Base-by-base conservation (phyloP, 2,113 vertebrate species). In the Isichthys henryi region DNA sequence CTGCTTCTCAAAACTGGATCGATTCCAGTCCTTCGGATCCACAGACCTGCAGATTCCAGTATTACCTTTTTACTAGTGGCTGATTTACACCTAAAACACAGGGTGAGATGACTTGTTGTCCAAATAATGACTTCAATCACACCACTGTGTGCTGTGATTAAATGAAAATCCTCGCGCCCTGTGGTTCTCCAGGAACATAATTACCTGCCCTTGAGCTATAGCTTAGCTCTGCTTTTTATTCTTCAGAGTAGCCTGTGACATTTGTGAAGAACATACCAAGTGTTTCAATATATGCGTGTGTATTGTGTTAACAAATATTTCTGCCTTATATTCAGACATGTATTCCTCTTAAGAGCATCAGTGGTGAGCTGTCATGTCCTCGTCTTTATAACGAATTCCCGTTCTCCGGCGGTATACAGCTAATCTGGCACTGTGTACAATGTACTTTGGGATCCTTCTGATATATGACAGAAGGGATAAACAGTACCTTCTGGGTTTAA, bases 71-170 rank as follows among this genome's bases (percentile, higher is more conserved):
- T 11, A 48, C 46, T 77, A 77, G 21, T 48, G 39, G 43, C 5
- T 23, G 39, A 83, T 83, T 83, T 83, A 48, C 80, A 83, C 80
- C 21, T 83, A 45, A 83, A 83, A n/a, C 80, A 48, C 80, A 83
- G 21, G 43, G 43, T 83, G 43, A n/a, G 80, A 48, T 83, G 80
- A 83, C 80, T 83, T 45, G 13, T 83, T 83, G 80, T 83, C 80
- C 80, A 46, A 48, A 83, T 83, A 83, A 83, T 83, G 80, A 83
- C 43, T 83, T 83, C 35, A 53, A n/a, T 43, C n/a, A 27, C 80
- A 46, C 80, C 45, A 83, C 80, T 43, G 43, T 23, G 39, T 4
- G 11, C 80, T 83, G 80, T 83, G 80, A 48, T 83, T 83, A 83
- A 83, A 83, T 48, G 45, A 83, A 83, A 83, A 45, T 83, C 19